Base-by-base conservation (phyloP, 2,113 vertebrate species). In the Nibea coibor region DNA sequence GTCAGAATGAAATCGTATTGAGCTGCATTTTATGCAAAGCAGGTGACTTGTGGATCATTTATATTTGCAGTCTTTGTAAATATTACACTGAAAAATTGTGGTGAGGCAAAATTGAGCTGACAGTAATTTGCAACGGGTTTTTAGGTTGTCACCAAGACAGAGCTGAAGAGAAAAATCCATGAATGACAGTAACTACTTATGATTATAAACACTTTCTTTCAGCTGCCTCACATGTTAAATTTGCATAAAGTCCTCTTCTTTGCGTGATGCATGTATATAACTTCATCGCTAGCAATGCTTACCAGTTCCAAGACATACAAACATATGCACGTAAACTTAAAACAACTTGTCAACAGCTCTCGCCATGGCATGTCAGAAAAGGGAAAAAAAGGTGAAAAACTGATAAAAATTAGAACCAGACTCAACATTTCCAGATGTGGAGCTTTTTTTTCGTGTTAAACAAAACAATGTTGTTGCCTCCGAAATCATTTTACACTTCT, bases 401-500 rank as follows among this genome's bases (percentile, higher is more conserved):
- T 48, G 17, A n/a, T 48, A 2, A 12, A 50, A 72, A 75, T 35
- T n/a, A 24, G 67, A 39, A 65, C 5, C 45, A 31, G 50, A 22
- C 9, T 26, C 19, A 73, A 26, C 6, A 61, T 71, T 81, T 80
- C 77, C 71, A 86, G 66, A 84, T 84, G 72, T 64, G 24, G 47
- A 45, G 2, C 15, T 10, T 63, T 2, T 26, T 26, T 82, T 31
- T 17, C 1, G 0, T 28, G 39, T 66, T 48, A 10, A 75, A 53
- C 48, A 61, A 76, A 78, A 50, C 6, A 48, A 4, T 12, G 20
- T 59, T 20, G 1, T 17, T 63, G 56, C 43, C 54, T 69, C 59
- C 76, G 48, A 88, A 71, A 78, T 79, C 67, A 76, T 20, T 84
- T 83, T 64, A 39, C 62, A 67, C 51, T 31, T 80, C 28, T 58